A percentile compares a stretch with the other conserved stretches of the same genome.
phyloP scores from a whole-genome alignment of 2,113 vertebrate genomes.

The Montifringilla adamsi region DNA sequence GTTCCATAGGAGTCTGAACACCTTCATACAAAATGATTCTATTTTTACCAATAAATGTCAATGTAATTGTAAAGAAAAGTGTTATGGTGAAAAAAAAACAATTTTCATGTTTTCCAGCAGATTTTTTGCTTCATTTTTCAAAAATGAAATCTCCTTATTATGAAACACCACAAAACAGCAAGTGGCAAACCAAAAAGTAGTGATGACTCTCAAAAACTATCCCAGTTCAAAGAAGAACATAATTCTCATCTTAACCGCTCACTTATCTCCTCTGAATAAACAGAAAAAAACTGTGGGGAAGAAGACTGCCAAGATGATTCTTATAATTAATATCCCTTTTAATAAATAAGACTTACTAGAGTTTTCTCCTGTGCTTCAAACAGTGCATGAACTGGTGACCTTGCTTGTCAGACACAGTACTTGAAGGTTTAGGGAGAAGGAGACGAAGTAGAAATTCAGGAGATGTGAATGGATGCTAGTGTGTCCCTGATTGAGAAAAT shows the following conservation, averaged over 20 bases:
- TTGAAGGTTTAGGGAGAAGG: not conserved
- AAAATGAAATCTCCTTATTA: not conserved
- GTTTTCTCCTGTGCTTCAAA: not conserved
- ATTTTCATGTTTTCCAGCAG: not conserved
- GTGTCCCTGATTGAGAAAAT: accelerated
- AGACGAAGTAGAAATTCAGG: not conserved
- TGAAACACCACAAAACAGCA: not conserved
- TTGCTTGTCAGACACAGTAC: accelerated
- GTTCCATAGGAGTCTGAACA: not conserved
- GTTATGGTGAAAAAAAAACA: not conserved
- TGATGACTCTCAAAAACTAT: not conserved
- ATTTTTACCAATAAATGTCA: not conserved
- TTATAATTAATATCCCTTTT: not conserved
- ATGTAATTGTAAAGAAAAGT: not conserved
- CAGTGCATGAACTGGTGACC: not conserved
- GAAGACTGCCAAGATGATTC: not conserved
- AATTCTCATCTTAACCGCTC: not conserved
- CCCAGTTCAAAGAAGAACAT: not conserved
- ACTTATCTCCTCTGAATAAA: not conserved
- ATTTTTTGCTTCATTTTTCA: not conserved
- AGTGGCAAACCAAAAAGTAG: not conserved
- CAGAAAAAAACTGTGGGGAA: not conserved
- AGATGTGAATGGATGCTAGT: not conserved
- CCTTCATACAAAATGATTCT: not conserved
- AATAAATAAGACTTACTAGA: not conserved